Base-by-base conservation (phyloP, 2,888 invertebrate species). In the Mayetiola destructor region DNA sequence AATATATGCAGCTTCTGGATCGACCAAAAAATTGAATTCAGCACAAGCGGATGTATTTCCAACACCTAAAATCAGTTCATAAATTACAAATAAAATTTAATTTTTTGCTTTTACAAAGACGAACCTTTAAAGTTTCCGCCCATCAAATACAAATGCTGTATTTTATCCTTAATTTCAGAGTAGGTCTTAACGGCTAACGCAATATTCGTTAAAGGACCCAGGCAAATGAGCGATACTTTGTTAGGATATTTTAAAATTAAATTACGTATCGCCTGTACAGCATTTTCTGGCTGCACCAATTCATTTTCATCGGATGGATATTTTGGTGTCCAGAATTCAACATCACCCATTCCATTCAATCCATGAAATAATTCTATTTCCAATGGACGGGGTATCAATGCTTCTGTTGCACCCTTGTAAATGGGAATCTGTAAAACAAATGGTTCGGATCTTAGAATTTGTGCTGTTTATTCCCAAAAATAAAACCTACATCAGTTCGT, bases 151-250 rank as follows among this genome's bases (percentile, higher is more conserved):
- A 89, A 71, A 42, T 82, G 80, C 60, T 81, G 80, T 1, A 89
- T 69, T 60, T 80, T 76, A 20, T 73, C 64, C 0, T 79, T 68
- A 65, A 90, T 82, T 4, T 76, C 67, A 0, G 82, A 78, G 63
- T 84, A 85, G 64, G 87, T 67, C 64, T 81, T 80, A 2, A 84
- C 75, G 1, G 87, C 81, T 59, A 88, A 65, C 0, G 89, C 91
- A 48, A 88, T 72, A 64, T 90, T 91, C 0, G 90, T 90, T 27
- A 91, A 68, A 0, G 91, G 81, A 0, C 84, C 90, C 23, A 88
- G 67, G 36, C 82, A 77, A 8, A 85, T 73, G 10, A 87, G 65
- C 0, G 77, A 76, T 21, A 85, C 71, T 64, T 82, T 68, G 58
- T 76, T 77, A 69, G 76, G 67, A 70, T 75, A 60, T 61, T 71